A percentile compares a stretch with the other conserved stretches of the same genome.
These are phyloP conservation scores for Rhinoraja longicauda DNA, from an alignment of 2,797 vertebrate genomes.

Conservation along the genomic window DNA sequence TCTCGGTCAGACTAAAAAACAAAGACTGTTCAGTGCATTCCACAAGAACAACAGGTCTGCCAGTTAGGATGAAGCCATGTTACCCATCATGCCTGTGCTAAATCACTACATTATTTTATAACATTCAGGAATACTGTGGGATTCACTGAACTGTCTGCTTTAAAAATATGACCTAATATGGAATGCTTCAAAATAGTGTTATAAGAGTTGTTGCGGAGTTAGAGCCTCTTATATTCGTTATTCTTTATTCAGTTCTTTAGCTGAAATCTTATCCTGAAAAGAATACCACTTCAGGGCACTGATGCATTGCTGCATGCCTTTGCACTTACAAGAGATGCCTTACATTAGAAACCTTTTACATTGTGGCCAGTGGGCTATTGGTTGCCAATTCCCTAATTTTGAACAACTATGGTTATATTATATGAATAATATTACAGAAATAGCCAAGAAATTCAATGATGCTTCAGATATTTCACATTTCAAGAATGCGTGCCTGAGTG, in stretches of 20 bases:
- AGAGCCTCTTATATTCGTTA: not conserved
- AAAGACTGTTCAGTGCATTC: no score
- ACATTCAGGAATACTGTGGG: not conserved
- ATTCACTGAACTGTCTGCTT: not conserved
- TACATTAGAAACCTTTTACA: not conserved
- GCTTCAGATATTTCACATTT: not conserved
- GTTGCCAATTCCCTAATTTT: not conserved
- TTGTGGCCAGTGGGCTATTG: not conserved
- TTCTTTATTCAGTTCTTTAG: not conserved
- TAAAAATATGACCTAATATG: not conserved
- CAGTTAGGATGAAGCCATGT: no score
- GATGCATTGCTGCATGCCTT: not conserved
- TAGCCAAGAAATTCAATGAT: not conserved
- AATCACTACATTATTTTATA: no score
- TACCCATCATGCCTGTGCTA: no score
- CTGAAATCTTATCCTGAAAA: not conserved
- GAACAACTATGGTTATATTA: not conserved
- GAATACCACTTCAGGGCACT: not conserved
- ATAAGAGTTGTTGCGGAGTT: not conserved
- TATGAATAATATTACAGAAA: not conserved
- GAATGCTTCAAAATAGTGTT: not conserved
- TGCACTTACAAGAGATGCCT: not conserved
- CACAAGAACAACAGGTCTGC: no score
- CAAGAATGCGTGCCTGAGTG: not conserved
- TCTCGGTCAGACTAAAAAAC: no score